Evolutionary conservation across 2,797 vertebrate genomes (phyloP), one percentile per base, ranked within the genome.

Genomic region (Pachyuromys duprasi): DNA sequence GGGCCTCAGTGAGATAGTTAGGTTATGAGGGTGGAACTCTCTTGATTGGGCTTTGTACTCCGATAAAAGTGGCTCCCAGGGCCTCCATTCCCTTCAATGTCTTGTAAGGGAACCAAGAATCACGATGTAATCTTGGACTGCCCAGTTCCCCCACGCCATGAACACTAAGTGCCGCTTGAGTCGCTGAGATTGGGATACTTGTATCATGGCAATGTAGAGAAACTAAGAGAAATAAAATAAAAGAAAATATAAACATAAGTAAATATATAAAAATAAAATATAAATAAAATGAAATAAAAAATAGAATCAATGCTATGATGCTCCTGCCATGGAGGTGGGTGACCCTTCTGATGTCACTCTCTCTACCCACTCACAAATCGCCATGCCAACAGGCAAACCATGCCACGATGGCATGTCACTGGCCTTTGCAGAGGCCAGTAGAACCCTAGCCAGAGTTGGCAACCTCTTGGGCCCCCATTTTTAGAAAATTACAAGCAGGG

Each of bases 401-500:
- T 2, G 55, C 86, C 65, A 2, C n/a, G n/a, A 45, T 0, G 20
- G 31, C 36, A 0, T 2, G 33, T 20, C 83, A 24, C 28, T 6
- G 22, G 84, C 74, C 39, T 93, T 93, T 74, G 65, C 72, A 3
- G 5, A 74, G 53, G 42, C 8, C 1, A 60, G 57, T 63, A 70
- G 80, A 86, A 91, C 15, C 67, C 72, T 17, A 24, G 39, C 8
- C 67, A 84, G 57, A 53, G 22, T 53, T 13, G 76, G 91, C 6
- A 4, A 84, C 96, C 93, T 81, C 84, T 55, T 0, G 3, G 49
- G 79, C 31, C 75, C 92, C 84, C 36, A 8, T 83, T 86, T 96
- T 97, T 69, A 94, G 93, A 78, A 90, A 96, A 96, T 95, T 89
- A 89, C 70, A 91, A 14, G 65, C 62, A 87, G 31, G 79, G 8